Evolutionary conservation across 1,140 invertebrate species (phyloP).

Genomic region (Tetramorium alpestre): DNA sequence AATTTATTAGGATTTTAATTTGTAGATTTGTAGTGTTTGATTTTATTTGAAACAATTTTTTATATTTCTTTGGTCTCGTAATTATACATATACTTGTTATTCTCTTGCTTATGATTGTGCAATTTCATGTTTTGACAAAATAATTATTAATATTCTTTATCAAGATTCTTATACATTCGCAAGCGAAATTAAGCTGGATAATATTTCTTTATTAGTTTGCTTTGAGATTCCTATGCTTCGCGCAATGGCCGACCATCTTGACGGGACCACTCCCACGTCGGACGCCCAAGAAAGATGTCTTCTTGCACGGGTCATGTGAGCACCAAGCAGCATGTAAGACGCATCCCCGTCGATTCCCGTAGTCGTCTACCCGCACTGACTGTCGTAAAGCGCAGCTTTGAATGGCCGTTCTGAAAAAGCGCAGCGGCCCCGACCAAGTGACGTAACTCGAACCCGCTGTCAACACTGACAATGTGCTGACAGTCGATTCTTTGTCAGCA

Average conservation of each 20-base stretch:
- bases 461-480: constrained; percentile 78
- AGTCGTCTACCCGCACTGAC: constrained; percentile 67
- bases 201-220: background rate
- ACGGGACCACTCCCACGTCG: constrained; percentile 64
- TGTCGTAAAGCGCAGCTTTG: constrained; percentile 68
- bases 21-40: background rate
- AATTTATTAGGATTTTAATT: background rate
- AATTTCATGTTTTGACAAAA: background rate
- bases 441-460: constrained; percentile 83
- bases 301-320: constrained; percentile 49
- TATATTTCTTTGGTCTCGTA: background rate
- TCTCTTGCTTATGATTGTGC: background rate
- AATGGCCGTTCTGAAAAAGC: constrained; percentile 80
- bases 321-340: constrained; percentile 32
- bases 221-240: background rate
- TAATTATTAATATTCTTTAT: background rate
- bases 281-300: constrained; percentile 67
- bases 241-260: constrained; percentile 41
- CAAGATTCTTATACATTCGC: background rate
- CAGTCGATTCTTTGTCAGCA: constrained; percentile 78
- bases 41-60: background rate
- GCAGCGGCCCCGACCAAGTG: constrained; percentile 77
- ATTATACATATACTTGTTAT: background rate
- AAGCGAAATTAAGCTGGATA: background rate
- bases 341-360: constrained; percentile 58